Evolutionary conservation across 2,888 invertebrate species (phyloP), one percentile per base, ranked within the genome.

Genomic region (Agrotis segetum): DNA sequence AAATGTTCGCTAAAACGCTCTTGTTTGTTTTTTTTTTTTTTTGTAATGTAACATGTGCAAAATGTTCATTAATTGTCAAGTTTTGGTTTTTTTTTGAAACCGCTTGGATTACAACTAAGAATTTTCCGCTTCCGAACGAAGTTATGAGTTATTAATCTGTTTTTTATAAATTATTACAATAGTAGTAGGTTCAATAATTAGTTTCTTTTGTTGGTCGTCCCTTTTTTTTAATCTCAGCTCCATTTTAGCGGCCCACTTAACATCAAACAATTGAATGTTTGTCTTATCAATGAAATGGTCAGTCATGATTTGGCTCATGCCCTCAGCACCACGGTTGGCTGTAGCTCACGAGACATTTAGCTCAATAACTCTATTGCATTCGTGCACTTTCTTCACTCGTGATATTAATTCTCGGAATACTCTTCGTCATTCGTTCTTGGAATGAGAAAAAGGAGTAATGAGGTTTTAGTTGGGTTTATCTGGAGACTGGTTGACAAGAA

Each of bases 221-320:
- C n/a, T n/a, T n/a, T n/a, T n/a, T n/a, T n/a, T n/a, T n/a, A n/a
- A 19, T 6, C 9, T 14, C 0, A 72, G 63, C 49, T 17, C 11
- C 40, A 71, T 81, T 55, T 87, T 88, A 87, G 82, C 50, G 70
- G 67, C 73, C 81, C 87, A 82, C 80, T 84, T 88, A 87, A 90
- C 85, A 67, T 87, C 84, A 79, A 82, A 83, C 92, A 92, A 92
- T 92, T 92, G 90, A 86, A 88, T 88, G 90, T 92, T 91, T 89
- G 90, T 80, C 84, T 88, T 92, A 91, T 91, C 90, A 91, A 89
- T 85, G 87, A 88, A 92, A 89, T 91, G 90, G 85, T 85, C 83
- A 68, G 88, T 88, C 89, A 89, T 93, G 92, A 92, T 93, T 93
- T 91, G 87, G 75, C 79, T 85, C 85, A 83, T 85, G 87, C 82